phyloP scores from a whole-genome alignment of 2,797 vertebrate genomes.

The Taenioides sp. region DNA sequence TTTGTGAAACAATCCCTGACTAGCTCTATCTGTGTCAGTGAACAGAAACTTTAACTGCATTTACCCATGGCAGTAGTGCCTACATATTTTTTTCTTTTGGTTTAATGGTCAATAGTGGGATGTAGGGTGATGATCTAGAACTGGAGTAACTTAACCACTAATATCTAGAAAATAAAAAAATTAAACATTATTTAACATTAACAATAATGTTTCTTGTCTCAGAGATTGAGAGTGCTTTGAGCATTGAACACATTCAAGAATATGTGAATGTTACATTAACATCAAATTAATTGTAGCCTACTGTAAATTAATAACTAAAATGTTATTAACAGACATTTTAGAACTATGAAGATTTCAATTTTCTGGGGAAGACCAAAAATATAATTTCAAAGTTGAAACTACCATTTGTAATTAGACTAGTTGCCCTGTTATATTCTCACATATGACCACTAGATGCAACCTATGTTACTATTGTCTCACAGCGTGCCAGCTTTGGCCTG shows the following conservation, averaged over 20 bases:
- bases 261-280: too few relatives aligned
- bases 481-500: too few relatives aligned
- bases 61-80: constrained; percentile 16
- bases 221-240: not conserved
- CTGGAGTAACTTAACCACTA: not conserved
- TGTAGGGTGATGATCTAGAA: not conserved
- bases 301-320: not conserved
- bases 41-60: constrained; percentile 24
- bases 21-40: constrained; percentile 2
- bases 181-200: not conserved
- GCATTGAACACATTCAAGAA: not conserved
- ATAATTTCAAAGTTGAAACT: not conserved
- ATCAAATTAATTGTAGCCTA: not conserved
- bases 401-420: too few relatives aligned
- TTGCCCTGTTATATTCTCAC: too few relatives aligned
- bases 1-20: constrained; percentile 13
- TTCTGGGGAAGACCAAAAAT: constrained; percentile 15
- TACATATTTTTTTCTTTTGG: not conserved
- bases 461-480: too few relatives aligned
- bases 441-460: too few relatives aligned
- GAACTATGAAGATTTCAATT: not conserved
- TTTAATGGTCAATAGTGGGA: not conserved
- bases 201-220: too few relatives aligned
- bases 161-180: not conserved
- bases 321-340: too few relatives aligned